Evolutionary conservation across 2,888 invertebrate species (phyloP).

Genomic region (Tupiocoris notatus): DNA sequence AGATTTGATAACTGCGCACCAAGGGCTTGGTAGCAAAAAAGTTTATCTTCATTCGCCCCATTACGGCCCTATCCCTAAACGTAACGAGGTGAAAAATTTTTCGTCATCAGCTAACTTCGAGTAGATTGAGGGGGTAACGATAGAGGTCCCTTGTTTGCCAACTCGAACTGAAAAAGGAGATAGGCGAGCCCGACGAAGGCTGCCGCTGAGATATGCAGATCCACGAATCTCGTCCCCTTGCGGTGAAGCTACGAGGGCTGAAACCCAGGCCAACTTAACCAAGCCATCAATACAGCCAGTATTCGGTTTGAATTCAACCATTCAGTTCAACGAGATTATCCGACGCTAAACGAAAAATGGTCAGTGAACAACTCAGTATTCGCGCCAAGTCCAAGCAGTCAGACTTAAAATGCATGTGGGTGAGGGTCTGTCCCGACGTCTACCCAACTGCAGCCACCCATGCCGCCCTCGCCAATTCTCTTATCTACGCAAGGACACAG

Average conservation of each 20-base stretch:
- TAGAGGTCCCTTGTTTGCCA: slow-evolving; percentile 20
- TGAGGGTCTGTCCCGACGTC: background rate
- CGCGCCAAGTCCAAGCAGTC: background rate
- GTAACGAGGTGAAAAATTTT: background rate
- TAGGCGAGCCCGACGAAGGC: slow-evolving; percentile 9
- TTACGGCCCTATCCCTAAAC: background rate
- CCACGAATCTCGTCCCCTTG: slow-evolving; percentile 7
- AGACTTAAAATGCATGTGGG: background rate
- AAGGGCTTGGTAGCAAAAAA: background rate
- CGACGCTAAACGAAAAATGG: too few relatives aligned
- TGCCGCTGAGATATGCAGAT: slow-evolving; percentile 28
- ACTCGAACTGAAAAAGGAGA: slow-evolving; percentile 24
- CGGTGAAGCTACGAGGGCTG: background rate
- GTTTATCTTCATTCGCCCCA: background rate
- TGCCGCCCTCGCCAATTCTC: background rate
- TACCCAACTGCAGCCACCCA: background rate
- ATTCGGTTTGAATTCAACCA: background rate
- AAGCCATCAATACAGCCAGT: background rate
- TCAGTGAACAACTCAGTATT: background rate
- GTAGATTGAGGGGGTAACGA: background rate
- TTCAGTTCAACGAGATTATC: too few relatives aligned
- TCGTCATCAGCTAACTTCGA: background rate
- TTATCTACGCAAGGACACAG: slow-evolving; percentile 13
- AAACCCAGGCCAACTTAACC: background rate
- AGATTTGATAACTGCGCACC: background rate